Percentiles rank a stretch among this genome's conserved stretches.
Evolutionary conservation across 2,888 invertebrate species (phyloP).

Genomic region (Syrphus vitripennis): DNA sequence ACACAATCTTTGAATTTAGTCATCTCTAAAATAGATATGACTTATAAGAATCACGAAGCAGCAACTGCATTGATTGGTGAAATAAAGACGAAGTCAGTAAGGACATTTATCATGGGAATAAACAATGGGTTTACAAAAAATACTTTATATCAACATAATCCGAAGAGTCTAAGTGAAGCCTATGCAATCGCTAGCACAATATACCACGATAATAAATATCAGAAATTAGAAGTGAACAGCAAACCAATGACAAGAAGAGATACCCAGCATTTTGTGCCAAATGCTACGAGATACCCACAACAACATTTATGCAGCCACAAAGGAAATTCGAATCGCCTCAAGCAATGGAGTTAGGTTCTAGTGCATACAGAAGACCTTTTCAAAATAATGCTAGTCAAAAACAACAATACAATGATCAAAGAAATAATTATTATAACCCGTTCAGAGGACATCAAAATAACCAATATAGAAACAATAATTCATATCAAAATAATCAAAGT

Average conservation of each 20-base stretch:
- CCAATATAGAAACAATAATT: no score
- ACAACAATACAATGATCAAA: background rate
- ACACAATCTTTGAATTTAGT: no score
- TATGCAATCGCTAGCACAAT: no score
- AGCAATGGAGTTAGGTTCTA: background rate
- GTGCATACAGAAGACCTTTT: background rate
- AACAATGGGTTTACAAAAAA: background rate
- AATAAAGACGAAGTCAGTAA: conserved; percentile 5
- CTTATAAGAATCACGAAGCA: background rate
- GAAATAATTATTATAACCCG: background rate
- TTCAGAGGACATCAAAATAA: conserved; percentile 6
- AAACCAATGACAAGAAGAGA: conserved; percentile 1
- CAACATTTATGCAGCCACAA: background rate
- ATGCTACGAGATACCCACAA: background rate
- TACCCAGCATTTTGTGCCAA: conserved; percentile 5
- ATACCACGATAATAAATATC: conserved; percentile 8
- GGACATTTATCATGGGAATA: conserved; percentile 5
- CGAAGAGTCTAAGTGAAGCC: background rate
- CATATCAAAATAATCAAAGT: no score
- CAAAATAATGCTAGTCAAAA: background rate
- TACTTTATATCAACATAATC: conserved; percentile 3
- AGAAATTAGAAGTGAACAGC: background rate
- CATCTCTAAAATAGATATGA: no score
- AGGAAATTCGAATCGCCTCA: background rate
- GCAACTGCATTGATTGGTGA: background rate